Evolutionary conservation across 2,888 invertebrate species (phyloP).

Genomic region (Nymphalis polychloros): DNA sequence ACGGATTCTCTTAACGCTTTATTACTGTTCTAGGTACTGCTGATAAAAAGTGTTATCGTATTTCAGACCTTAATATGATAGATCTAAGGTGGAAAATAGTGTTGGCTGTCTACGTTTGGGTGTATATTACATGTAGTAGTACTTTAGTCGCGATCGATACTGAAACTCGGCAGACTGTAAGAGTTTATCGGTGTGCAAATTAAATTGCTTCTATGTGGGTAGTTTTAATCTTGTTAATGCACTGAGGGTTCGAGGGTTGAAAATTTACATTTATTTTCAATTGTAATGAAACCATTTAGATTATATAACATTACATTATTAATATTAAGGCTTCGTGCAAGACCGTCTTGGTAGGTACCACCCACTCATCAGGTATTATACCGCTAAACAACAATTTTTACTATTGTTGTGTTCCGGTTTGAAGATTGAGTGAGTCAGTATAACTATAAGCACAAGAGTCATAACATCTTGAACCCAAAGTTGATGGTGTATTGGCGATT

Average conservation of each 20-base stretch:
- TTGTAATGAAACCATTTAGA: not conserved
- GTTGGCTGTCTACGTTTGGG: not conserved
- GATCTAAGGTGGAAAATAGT: slow-evolving; percentile 18
- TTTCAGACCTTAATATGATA: not conserved
- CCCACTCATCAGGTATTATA: too few relatives aligned
- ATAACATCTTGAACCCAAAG: too few relatives aligned
- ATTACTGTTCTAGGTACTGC: slow-evolving; percentile 20
- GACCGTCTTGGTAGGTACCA: too few relatives aligned
- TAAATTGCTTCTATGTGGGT: slow-evolving; percentile 18
- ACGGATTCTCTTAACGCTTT: slow-evolving; percentile 32
- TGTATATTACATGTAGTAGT: slow-evolving; percentile 34
- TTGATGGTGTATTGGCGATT: too few relatives aligned
- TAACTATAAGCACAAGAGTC: too few relatives aligned
- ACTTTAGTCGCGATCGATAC: slow-evolving; percentile 39
- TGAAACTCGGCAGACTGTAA: slow-evolving; percentile 24
- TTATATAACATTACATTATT: not conserved
- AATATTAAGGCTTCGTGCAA: too few relatives aligned
- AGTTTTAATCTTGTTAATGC: not conserved
- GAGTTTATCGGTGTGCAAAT: slow-evolving; percentile 8
- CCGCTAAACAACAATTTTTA: too few relatives aligned
- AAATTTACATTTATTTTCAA: not conserved
- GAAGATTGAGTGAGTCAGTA: too few relatives aligned
- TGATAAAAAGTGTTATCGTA: not conserved
- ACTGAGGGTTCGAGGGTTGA: not conserved
- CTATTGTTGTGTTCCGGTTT: too few relatives aligned